phyloP scores from a whole-genome alignment of 1,140 invertebrate species.

The Drosophila nannoptera region DNA sequence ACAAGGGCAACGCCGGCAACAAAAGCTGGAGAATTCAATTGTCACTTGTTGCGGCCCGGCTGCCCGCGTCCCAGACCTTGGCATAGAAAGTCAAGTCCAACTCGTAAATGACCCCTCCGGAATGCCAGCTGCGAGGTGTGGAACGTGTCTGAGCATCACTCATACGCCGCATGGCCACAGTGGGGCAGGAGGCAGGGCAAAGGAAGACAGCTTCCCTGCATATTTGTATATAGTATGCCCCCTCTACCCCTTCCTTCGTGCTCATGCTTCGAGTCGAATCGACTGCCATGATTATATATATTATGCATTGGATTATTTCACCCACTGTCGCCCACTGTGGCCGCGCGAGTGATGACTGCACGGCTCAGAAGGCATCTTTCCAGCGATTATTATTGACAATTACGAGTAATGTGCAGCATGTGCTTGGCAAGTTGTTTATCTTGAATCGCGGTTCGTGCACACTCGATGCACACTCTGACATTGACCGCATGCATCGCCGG shows the following conservation, averaged over 20 bases:
- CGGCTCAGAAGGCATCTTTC: slow-evolving; percentile 41
- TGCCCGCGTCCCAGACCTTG: slow-evolving; percentile 60
- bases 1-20: slow-evolving; percentile 1
- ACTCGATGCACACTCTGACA: slow-evolving; percentile 48
- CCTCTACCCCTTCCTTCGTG: no score
- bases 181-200: background rate
- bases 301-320: no score
- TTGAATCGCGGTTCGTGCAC: slow-evolving; percentile 56
- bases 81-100: slow-evolving; percentile 66
- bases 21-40: slow-evolving; percentile 7
- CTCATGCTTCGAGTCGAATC: no score
- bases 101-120: slow-evolving; percentile 45
- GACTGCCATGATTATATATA: no score
- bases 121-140: slow-evolving; percentile 4
- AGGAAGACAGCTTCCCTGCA: no score
- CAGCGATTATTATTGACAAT: slow-evolving; percentile 58
- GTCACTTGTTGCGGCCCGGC: slow-evolving; percentile 37
- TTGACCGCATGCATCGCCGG: slow-evolving; percentile 69
- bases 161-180: slow-evolving; percentile 39
- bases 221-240: no score
- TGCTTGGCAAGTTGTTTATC: slow-evolving; percentile 62
- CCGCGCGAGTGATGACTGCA: background rate
- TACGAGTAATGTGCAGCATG: slow-evolving; percentile 55
- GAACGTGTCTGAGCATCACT: slow-evolving; percentile 39
- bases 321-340: slow-evolving; percentile 4